Percentiles rank a stretch among this genome's conserved stretches.
phyloP scores from a whole-genome alignment of 2,888 invertebrate species.

The Acanthosepion esculentum region DNA sequence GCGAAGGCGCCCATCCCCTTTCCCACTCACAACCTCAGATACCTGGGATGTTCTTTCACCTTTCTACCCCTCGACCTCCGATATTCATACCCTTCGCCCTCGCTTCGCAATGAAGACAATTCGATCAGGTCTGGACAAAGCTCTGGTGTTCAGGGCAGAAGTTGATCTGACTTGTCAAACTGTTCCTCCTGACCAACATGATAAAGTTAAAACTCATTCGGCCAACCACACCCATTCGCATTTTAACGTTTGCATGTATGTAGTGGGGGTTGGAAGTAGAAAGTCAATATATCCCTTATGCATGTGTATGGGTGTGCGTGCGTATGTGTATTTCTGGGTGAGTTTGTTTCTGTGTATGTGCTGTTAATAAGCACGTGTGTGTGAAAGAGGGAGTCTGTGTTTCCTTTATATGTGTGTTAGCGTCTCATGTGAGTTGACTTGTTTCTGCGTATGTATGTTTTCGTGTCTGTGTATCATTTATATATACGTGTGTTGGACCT shows the following conservation, averaged over 20 bases:
- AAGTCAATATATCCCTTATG: background rate
- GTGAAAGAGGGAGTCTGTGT: too few relatives aligned
- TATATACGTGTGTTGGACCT: too few relatives aligned
- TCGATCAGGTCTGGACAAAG: slow-evolving; percentile 21
- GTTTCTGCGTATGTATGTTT: too few relatives aligned
- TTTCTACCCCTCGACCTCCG: background rate
- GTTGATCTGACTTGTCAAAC: background rate
- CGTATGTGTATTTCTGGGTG: background rate
- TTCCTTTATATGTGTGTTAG: too few relatives aligned
- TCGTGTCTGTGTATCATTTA: too few relatives aligned
- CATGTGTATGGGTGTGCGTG: background rate
- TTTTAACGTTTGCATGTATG: background rate
- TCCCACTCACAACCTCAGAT: background rate
- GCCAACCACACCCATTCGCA: background rate
- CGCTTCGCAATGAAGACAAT: too few relatives aligned
- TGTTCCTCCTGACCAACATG: background rate
- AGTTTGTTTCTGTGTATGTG: background rate
- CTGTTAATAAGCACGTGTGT: background rate
- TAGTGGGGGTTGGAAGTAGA: background rate
- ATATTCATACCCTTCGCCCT: background rate
- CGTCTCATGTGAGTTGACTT: too few relatives aligned
- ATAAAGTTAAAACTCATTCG: background rate
- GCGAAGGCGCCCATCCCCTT: background rate
- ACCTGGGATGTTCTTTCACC: background rate
- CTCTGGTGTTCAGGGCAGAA: background rate